Conservation (phyloP, 2,888 invertebrate species). For the Dendrolimus pini region DNA sequence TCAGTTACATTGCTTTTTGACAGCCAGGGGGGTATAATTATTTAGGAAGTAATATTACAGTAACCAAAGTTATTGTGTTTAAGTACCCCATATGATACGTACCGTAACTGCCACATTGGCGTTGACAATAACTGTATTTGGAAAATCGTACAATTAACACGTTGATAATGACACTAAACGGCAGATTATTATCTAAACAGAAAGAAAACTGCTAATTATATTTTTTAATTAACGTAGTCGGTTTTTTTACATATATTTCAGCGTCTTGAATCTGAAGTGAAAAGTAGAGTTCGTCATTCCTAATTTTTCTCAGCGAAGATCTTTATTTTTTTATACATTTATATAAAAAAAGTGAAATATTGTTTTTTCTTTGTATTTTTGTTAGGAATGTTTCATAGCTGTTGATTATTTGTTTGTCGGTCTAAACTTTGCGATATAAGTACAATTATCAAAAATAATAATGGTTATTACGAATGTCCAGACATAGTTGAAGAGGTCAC, state of each 20-base stretch:
- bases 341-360: constrained; percentile 31
- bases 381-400: constrained; percentile 42
- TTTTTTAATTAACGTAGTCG: too few species aligned
- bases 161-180: too few species aligned
- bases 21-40: too few species aligned
- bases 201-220: too few species aligned
- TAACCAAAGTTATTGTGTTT: too few species aligned
- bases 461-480: constrained; percentile 52
- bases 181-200: too few species aligned
- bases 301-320: constrained; percentile 62
- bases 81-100: too few species aligned
- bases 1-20: too few species aligned
- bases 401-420: constrained; percentile 51
- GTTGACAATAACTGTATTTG: too few species aligned
- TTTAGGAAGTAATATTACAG: too few species aligned
- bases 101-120: too few species aligned
- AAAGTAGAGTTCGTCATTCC: constrained; percentile 58
- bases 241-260: constrained; percentile 9
- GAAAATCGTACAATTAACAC: too few species aligned
- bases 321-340: constrained; percentile 74
- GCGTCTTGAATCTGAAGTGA: constrained; percentile 25
- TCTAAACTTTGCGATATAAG: constrained; percentile 68
- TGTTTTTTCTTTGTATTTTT: constrained; percentile 30
- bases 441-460: constrained; percentile 56
- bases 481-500: constrained; percentile 46